Conservation (phyloP, 1,140 invertebrate species). For the Drosophila ogumai region DNA sequence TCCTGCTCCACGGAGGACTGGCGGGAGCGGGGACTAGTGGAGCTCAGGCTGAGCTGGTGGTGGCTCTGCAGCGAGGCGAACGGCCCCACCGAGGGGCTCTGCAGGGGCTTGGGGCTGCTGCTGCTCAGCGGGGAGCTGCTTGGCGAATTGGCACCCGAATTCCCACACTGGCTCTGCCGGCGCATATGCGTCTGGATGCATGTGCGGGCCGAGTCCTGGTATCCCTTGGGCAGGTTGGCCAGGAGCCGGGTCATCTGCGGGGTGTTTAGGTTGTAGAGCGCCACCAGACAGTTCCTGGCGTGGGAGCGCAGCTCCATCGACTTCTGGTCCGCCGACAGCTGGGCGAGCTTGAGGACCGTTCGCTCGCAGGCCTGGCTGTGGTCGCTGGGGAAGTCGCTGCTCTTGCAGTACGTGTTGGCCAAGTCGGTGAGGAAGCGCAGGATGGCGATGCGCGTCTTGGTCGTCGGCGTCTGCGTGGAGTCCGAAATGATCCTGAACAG, state of each 20-base stretch:
- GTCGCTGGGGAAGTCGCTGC: conserved; percentile 85
- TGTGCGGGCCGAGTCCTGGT: conserved; percentile 92
- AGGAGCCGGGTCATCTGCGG: conserved; percentile 92
- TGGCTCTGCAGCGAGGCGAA: conserved; percentile 74
- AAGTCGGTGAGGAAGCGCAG: conserved; percentile 91
- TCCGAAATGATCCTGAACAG: conserved; percentile 93
- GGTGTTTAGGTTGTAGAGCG: conserved; percentile 95
- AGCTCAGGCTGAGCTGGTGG: conserved; percentile 70
- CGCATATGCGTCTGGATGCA: conserved; percentile 94
- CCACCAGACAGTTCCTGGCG: conserved; percentile 92
- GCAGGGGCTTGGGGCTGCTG: conserved; percentile 82
- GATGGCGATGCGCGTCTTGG: conserved; percentile 92
- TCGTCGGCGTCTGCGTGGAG: conserved; percentile 95
- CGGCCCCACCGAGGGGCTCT: conserved; percentile 81
- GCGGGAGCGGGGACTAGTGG: conserved; percentile 83
- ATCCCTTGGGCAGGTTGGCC: conserved; percentile 92
- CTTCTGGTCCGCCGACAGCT: conserved; percentile 89
- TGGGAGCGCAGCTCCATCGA: conserved; percentile 92
- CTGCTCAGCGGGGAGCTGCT: conserved; percentile 81
- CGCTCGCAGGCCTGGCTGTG: conserved; percentile 86
- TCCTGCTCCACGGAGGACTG: conserved; percentile 85
- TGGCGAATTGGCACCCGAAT: conserved; percentile 84
- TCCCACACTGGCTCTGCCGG: conserved; percentile 86
- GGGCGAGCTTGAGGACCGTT: conserved; percentile 89
- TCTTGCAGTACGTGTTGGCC: conserved; percentile 87